Conservation (phyloP, 2,888 invertebrate species). For the Pherbina coryleti region DNA sequence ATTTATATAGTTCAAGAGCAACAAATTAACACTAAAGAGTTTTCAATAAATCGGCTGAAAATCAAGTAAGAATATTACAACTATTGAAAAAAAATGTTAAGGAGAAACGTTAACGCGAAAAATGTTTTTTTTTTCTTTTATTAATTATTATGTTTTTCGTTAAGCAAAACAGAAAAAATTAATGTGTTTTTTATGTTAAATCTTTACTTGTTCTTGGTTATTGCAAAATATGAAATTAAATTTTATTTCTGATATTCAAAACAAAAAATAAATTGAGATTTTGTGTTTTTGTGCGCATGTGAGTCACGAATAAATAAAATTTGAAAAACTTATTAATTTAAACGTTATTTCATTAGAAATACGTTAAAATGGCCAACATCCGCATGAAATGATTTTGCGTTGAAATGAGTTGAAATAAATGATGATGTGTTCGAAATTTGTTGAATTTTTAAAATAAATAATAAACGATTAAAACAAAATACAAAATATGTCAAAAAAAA, state of each 20-base stretch:
- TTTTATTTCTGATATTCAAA: conserved; percentile 17
- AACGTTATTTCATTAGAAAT: not conserved
- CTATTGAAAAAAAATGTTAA: conserved; percentile 16
- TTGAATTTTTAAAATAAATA: conserved; percentile 28
- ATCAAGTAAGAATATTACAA: conserved; percentile 20
- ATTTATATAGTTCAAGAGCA: conserved; percentile 10
- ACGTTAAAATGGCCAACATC: conserved; percentile 55
- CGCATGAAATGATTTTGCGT: conserved; percentile 52
- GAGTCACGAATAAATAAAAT: conserved; percentile 25
- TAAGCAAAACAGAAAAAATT: conserved; percentile 40
- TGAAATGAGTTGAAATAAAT: conserved; percentile 22
- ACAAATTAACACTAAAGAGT: conserved; percentile 36
- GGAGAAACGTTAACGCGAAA: conserved; percentile 59
- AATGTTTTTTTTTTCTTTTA: conserved; percentile 68
- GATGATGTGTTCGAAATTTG: conserved; percentile 9
- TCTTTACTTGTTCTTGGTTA: conserved; percentile 60
- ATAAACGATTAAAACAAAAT: conserved; percentile 11
- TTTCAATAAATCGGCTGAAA: conserved; percentile 21
- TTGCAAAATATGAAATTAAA: conserved; percentile 54
- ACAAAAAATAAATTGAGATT: conserved; percentile 39
- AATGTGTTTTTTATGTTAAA: conserved; percentile 15
- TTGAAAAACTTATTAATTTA: not conserved
- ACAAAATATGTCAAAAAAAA: not conserved
- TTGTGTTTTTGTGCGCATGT: conserved; percentile 37
- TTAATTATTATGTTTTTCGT: conserved; percentile 37